These are phyloP conservation scores for Erynnis tages DNA, from an alignment of 2,888 invertebrate genomes.

Conservation along the genomic window DNA sequence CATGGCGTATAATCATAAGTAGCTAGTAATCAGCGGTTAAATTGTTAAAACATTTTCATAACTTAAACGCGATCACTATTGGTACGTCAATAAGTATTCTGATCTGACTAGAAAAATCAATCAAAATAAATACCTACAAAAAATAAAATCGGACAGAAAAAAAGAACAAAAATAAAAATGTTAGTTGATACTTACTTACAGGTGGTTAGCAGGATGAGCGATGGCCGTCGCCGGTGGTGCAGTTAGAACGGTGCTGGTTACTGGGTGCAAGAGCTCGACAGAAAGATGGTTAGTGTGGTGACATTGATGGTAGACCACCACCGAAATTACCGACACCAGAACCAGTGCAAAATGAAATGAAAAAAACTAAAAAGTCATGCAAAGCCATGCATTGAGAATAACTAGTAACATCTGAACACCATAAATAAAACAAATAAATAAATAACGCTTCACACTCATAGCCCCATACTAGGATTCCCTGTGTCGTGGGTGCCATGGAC, in stretches of 20 bases:
- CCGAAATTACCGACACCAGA: slow-evolving; percentile 56
- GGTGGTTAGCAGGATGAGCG: slow-evolving; percentile 27
- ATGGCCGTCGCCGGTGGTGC: slow-evolving; percentile 25
- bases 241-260: slow-evolving; percentile 47
- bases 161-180: not conserved
- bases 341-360: not conserved
- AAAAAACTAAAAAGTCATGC: slow-evolving; percentile 24
- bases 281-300: slow-evolving; percentile 65
- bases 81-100: no score
- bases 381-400: no score
- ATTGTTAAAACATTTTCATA: no score
- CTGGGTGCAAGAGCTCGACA: slow-evolving; percentile 67
- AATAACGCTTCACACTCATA: no score
- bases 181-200: slow-evolving; percentile 31
- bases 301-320: slow-evolving; percentile 42
- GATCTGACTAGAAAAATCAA: not conserved
- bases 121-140: not conserved
- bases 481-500: no score
- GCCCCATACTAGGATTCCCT: no score
- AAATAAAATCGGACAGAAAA: slow-evolving; percentile 7
- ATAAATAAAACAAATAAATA: no score
- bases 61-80: no score
- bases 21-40: no score
- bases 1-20: no score
- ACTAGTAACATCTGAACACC: no score